phyloP scores from a whole-genome alignment of 2,113 vertebrate species.

The Anser cygnoides region DNA sequence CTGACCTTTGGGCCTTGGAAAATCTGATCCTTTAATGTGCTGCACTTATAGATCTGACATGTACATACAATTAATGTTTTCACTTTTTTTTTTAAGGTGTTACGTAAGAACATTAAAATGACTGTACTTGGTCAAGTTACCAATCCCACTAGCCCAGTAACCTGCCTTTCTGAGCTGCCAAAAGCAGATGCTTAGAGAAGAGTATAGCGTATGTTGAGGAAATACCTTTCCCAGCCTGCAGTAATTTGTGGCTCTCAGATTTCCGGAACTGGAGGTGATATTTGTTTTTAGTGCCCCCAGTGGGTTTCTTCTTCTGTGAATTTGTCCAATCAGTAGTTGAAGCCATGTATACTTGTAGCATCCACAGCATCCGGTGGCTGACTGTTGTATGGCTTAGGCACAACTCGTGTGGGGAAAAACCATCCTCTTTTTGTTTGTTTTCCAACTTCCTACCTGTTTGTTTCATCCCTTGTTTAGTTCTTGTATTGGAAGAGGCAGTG shows the following conservation, averaged over 20 bases:
- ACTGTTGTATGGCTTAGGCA: not conserved
- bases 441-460: conserved; percentile 8
- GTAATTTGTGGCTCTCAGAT: conserved; percentile 65
- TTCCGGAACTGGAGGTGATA: conserved; percentile 60
- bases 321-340: conserved; percentile 11
- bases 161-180: conserved; percentile 22
- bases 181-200: conserved; percentile 45
- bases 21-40: not conserved
- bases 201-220: conserved; percentile 49
- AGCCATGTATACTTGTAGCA: conserved; percentile 1
- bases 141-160: not conserved
- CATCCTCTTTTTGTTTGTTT: conserved; percentile 33
- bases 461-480: not conserved
- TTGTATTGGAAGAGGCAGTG: not conserved
- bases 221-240: conserved; percentile 56
- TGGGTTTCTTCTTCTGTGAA: conserved; percentile 38
- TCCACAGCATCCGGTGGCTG: conserved; percentile 46
- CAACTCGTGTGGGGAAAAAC: not conserved
- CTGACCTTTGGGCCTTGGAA: conserved; percentile 28
- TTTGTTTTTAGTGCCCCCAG: conserved; percentile 65
- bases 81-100: not conserved
- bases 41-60: not conserved
- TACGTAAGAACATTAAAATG: not conserved
- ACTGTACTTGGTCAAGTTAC: not conserved
- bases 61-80: not conserved